Conservation (phyloP, 1,140 invertebrate species). For the Scaptodrosophila lebanonensis region DNA sequence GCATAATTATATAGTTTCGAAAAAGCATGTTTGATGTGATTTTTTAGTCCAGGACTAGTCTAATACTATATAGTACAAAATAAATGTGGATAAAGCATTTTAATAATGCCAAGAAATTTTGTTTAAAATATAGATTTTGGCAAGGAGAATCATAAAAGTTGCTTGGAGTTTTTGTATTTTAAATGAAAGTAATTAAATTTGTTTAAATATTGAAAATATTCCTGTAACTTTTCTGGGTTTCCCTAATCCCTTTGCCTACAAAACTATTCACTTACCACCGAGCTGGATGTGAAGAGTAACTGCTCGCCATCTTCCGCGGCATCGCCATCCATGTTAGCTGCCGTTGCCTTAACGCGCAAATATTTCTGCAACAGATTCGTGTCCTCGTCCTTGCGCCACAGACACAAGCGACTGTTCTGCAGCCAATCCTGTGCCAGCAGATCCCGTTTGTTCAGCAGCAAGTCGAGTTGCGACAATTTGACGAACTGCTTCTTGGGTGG, state of each 20-base stretch:
- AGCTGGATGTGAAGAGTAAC: constrained; percentile 69
- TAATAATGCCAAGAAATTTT: no score
- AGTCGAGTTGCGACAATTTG: constrained; percentile 40
- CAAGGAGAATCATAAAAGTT: no score
- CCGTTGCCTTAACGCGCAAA: constrained; percentile 53
- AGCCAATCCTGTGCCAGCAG: constrained; percentile 45
- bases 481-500: constrained; percentile 67
- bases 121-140: no score
- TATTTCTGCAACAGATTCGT: constrained; percentile 72
- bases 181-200: background rate
- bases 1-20: no score
- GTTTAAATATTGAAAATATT: background rate
- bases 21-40: no score
- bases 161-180: no score
- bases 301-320: constrained; percentile 49
- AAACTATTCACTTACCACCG: constrained; percentile 56
- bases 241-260: no score
- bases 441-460: constrained; percentile 62
- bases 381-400: constrained; percentile 68
- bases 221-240: no score
- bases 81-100: no score
- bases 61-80: no score
- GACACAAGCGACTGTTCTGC: constrained; percentile 60
- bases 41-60: no score
- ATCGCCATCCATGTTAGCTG: constrained; percentile 5